Evolutionary conservation across 2,797 vertebrate species (phyloP).

Genomic region (Euphonia xanthogaster): DNA sequence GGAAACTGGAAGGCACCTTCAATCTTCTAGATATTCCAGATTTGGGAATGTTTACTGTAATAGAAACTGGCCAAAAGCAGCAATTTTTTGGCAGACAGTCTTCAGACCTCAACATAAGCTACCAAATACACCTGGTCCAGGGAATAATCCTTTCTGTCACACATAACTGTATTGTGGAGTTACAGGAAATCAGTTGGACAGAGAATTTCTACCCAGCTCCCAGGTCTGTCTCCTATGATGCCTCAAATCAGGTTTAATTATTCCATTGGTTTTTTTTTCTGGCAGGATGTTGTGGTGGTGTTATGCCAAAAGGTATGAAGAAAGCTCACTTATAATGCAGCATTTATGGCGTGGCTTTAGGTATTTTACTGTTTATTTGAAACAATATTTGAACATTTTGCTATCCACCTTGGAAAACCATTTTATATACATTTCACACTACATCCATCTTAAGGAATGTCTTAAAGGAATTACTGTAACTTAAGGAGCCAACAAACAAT

Average conservation of each 20-base stretch:
- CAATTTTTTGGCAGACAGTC: neutral
- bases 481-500: neutral
- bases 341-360: neutral
- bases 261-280: neutral
- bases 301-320: neutral
- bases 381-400: neutral
- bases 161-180: neutral
- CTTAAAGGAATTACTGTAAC: neutral
- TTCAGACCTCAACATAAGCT: neutral
- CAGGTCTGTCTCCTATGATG: neutral
- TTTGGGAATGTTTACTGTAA: neutral
- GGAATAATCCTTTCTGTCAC: neutral
- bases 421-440: neutral
- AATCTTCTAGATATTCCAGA: neutral
- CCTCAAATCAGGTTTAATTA: neutral
- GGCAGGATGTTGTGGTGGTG: neutral
- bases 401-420: neutral
- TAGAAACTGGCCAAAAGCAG: neutral
- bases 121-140: neutral
- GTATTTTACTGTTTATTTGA: neutral
- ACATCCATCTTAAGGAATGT: neutral
- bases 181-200: neutral
- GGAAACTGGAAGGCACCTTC: neutral
- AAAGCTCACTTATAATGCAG: neutral
- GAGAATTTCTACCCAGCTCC: neutral